These are phyloP conservation scores for Mimumesa dahlbomi DNA, from an alignment of 2,888 invertebrate species.

Conservation along the genomic window DNA sequence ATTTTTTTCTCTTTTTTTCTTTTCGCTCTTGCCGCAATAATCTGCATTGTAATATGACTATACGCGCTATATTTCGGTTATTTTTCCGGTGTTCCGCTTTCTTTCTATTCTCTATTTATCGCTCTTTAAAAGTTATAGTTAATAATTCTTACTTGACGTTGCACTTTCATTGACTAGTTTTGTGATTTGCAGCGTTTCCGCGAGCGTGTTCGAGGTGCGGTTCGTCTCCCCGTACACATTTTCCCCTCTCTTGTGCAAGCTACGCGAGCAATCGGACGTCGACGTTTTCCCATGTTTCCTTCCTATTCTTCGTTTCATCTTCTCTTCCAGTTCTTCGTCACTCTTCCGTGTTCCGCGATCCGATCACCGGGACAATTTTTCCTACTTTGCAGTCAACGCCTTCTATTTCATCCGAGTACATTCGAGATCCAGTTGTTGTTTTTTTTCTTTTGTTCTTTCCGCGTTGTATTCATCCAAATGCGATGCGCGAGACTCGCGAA, in stretches of 20 bases:
- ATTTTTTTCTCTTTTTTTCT: constrained; percentile 41
- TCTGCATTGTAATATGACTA: constrained; percentile 8
- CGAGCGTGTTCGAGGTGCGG: constrained; percentile 53
- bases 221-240: constrained; percentile 18
- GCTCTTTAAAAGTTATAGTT: constrained; percentile 65
- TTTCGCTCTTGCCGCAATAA: constrained; percentile 13
- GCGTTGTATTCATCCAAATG: not conserved
- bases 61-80: constrained; percentile 48
- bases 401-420: constrained; percentile 12
- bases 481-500: not conserved
- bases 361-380: constrained; percentile 45
- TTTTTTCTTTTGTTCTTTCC: not conserved
- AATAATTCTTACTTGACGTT: constrained; percentile 77
- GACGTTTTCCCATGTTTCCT: constrained; percentile 42
- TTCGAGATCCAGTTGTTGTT: not conserved
- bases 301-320: not conserved
- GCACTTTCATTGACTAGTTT: constrained; percentile 81
- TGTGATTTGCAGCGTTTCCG: constrained; percentile 69
- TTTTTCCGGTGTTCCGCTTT: constrained; percentile 32
- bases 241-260: constrained; percentile 22
- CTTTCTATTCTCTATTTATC: constrained; percentile 42
- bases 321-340: not conserved
- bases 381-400: constrained; percentile 37
- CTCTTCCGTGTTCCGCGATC: constrained; percentile 25
- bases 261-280: constrained; percentile 43